Conservation (phyloP, 1,140 invertebrate species). For the Aphidius gifuensis region DNA sequence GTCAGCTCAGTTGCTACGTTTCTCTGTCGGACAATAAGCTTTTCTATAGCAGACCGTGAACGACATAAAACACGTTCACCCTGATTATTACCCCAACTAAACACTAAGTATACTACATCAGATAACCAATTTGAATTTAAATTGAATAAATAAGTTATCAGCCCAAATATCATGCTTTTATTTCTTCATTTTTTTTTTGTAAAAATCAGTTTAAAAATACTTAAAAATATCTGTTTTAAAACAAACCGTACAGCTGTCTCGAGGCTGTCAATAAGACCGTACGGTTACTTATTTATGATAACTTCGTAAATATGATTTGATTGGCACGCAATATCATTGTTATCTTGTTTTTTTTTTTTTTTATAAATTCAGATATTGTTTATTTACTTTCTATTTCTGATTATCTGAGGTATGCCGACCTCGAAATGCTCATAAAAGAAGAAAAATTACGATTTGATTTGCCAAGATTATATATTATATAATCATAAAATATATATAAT, state of each 20-base stretch:
- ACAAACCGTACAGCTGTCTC: no score
- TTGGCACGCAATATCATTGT: neutral
- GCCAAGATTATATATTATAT: no score
- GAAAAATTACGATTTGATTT: no score
- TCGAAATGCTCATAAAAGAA: no score
- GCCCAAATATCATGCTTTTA: slow-evolving; percentile 38
- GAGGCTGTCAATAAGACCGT: no score
- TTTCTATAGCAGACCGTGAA: slow-evolving; percentile 54
- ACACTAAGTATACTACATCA: slow-evolving; percentile 39
- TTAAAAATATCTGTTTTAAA: no score
- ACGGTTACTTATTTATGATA: no score
- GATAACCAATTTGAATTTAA: slow-evolving; percentile 46
- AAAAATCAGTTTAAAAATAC: neutral
- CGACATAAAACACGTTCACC: slow-evolving; percentile 47
- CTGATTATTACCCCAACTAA: slow-evolving; percentile 41
- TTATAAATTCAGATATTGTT: no score
- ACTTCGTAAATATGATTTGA: neutral
- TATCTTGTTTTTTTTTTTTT: neutral
- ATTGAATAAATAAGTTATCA: slow-evolving; percentile 38
- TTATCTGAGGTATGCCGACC: no score
- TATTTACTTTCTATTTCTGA: neutral
- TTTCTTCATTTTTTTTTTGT: neutral
- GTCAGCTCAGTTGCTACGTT: slow-evolving; percentile 51
- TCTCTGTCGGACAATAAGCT: slow-evolving; percentile 55
- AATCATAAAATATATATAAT: no score